Evolutionary conservation across 35 echinoderm and acorn worm species (phyloP).

Genomic region (Hemicentrotus pulcherrimus): DNA sequence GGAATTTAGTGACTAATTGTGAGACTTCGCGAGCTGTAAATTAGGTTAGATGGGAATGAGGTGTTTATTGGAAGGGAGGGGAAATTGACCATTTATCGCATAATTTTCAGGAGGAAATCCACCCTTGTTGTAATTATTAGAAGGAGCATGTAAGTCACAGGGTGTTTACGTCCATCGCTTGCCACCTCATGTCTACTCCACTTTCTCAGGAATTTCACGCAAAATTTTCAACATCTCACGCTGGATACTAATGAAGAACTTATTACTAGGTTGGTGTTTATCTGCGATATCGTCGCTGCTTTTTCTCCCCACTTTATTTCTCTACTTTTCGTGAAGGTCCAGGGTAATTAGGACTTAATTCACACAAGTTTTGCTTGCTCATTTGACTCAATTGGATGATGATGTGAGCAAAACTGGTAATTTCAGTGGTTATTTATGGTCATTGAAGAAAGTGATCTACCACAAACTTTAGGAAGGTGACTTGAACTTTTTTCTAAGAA

Average conservation of each 20-base stretch:
- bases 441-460: background rate
- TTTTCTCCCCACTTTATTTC: background rate
- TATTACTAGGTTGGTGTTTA: constrained; percentile 23
- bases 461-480: background rate
- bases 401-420: constrained; percentile 4
- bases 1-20: constrained; percentile 47
- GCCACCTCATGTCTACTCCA: background rate
- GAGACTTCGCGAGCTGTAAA: background rate
- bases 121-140: constrained; percentile 48
- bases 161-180: background rate
- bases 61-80: constrained; percentile 44
- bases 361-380: constrained; percentile 7
- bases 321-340: background rate
- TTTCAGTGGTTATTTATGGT: background rate
- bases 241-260: constrained; percentile 38
- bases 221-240: background rate
- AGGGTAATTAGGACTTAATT: constrained; percentile 21
- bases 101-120: constrained; percentile 51
- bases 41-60: constrained; percentile 42
- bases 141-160: constrained; percentile 33
- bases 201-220: background rate
- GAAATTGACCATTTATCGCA: constrained; percentile 46
- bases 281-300: background rate
- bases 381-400: constrained; percentile 6
- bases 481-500: background rate